These are phyloP conservation scores for Falcaria lacertinaria DNA, from an alignment of 2,888 invertebrate species.

Conservation along the genomic window DNA sequence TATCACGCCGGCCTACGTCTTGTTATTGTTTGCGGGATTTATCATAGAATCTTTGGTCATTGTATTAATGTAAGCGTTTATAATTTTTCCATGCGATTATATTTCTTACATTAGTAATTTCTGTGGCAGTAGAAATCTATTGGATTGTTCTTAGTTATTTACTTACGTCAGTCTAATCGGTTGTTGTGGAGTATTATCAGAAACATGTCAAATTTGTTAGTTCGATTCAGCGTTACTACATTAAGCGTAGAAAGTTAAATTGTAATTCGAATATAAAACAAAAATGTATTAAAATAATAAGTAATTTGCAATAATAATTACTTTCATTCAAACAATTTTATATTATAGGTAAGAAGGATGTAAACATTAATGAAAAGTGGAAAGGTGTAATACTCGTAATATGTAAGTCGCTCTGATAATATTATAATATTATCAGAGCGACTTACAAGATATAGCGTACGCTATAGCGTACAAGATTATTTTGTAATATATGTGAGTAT, in stretches of 20 bases:
- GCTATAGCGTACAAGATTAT: too few relatives aligned
- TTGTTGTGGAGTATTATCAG: too few relatives aligned
- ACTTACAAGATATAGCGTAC: too few relatives aligned
- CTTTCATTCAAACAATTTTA: constrained; percentile 26
- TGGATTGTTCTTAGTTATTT: too few relatives aligned
- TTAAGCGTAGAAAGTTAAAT: neutral
- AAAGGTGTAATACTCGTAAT: too few relatives aligned
- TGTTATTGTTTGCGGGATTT: constrained; percentile 25
- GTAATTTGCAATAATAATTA: constrained; percentile 13
- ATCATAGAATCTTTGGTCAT: constrained; percentile 16
- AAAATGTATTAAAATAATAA: neutral
- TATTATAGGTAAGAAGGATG: constrained; percentile 21
- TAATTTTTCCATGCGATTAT: constrained; percentile 21
- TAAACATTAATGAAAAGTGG: constrained; percentile 25
- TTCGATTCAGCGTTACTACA: neutral
- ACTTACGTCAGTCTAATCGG: too few relatives aligned
- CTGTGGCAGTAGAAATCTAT: too few relatives aligned
- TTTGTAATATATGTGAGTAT: too few relatives aligned
- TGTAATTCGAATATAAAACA: too few relatives aligned
- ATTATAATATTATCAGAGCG: too few relatives aligned
- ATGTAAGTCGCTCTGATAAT: too few relatives aligned
- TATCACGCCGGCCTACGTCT: constrained; percentile 19
- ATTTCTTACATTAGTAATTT: neutral
- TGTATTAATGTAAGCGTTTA: constrained; percentile 9
- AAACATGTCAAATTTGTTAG: neutral